These are phyloP conservation scores for Hecatera dysodea DNA, from an alignment of 2,888 invertebrate genomes.

Conservation along the genomic window DNA sequence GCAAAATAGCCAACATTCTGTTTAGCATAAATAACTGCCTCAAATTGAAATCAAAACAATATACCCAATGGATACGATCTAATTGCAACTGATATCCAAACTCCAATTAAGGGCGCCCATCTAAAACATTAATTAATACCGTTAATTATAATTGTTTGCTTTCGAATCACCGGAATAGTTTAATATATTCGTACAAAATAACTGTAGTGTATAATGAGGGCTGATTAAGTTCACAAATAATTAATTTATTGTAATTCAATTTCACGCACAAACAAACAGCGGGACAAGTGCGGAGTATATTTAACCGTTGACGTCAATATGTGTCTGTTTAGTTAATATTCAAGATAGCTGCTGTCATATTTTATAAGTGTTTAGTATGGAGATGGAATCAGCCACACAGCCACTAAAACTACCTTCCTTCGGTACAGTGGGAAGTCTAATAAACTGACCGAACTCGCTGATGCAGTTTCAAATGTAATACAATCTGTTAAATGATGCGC, in stretches of 20 bases:
- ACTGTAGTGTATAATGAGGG: slow-evolving; percentile 18
- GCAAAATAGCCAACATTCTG: not conserved
- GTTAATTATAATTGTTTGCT: slow-evolving; percentile 10
- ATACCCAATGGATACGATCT: not conserved
- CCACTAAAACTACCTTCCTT: not conserved
- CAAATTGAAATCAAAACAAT: slow-evolving; percentile 2
- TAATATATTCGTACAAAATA: slow-evolving; percentile 1
- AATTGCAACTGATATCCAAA: slow-evolving; percentile 3
- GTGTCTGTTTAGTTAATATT: slow-evolving; percentile 61
- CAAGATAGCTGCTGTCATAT: slow-evolving; percentile 49
- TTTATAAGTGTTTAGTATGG: slow-evolving; percentile 33
- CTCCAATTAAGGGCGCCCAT: not conserved
- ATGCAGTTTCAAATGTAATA: slow-evolving; percentile 1
- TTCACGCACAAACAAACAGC: slow-evolving; percentile 1
- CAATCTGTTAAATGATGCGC: slow-evolving; percentile 23
- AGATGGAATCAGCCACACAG: not conserved
- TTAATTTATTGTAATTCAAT: not conserved
- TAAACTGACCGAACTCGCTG: not conserved
- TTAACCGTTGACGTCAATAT: slow-evolving; percentile 61
- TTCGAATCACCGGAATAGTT: slow-evolving; percentile 3
- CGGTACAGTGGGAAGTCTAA: not conserved
- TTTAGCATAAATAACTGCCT: not conserved
- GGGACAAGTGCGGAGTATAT: slow-evolving; percentile 45
- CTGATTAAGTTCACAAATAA: not conserved
- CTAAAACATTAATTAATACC: not conserved